Evolutionary conservation across 2,113 vertebrate species (phyloP).

Genomic region (Rhipidura dahli): DNA sequence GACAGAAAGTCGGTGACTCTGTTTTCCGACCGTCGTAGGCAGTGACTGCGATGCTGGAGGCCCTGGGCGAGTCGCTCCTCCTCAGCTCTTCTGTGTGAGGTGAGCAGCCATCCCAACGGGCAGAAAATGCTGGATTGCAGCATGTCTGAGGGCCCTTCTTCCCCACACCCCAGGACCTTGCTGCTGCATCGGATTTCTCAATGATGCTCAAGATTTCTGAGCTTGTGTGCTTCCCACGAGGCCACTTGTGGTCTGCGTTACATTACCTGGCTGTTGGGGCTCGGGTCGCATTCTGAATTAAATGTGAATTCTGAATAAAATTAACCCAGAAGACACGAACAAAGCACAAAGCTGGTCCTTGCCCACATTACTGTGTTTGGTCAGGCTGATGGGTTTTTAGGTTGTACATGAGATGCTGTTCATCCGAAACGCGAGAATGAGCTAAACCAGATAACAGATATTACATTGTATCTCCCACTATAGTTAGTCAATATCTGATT

Average conservation of each 20-base stretch:
- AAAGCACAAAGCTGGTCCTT: neutral
- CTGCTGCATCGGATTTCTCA: neutral
- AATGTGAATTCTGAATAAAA: neutral
- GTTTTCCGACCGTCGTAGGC: neutral
- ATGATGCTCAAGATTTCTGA: neutral
- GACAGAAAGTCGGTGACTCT: neutral
- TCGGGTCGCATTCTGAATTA: neutral
- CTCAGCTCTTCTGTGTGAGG: conserved; percentile 51
- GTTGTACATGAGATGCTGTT: neutral
- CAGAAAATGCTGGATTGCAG: neutral
- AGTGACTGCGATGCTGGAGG: conserved; percentile 45
- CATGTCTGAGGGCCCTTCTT: neutral
- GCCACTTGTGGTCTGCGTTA: neutral
- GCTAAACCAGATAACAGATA: conserved; percentile 11
- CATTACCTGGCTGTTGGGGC: neutral
- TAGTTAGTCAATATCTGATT: conserved; percentile 50
- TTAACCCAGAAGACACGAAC: neutral
- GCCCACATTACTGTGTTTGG: neutral
- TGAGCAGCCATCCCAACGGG: neutral
- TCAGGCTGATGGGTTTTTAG: neutral
- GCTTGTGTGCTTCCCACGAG: neutral
- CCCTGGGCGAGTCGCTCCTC: neutral
- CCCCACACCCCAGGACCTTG: neutral
- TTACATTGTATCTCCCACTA: neutral
- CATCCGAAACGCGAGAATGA: neutral